phyloP scores from a whole-genome alignment of 2,888 invertebrate species.

The Danaus chrysippus region DNA sequence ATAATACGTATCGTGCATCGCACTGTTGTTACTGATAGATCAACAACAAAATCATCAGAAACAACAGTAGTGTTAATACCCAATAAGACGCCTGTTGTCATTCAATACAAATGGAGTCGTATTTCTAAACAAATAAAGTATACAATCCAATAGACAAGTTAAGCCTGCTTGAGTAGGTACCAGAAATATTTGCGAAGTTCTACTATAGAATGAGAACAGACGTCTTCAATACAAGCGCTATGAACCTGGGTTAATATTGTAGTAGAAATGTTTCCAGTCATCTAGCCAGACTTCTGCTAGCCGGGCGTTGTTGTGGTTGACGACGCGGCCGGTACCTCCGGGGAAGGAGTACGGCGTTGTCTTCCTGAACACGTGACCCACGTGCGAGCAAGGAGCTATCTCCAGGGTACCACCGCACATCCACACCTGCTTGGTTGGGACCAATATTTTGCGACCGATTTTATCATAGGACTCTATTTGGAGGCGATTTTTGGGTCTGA shows the following conservation, averaged over 20 bases:
- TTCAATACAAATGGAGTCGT: neutral
- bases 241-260: conserved; percentile 97
- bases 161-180: no score
- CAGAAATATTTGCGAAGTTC: no score
- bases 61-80: conserved; percentile 17
- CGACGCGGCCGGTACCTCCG: conserved; percentile 96
- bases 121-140: no score
- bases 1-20: conserved; percentile 13
- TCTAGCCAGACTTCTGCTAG: conserved; percentile 99
- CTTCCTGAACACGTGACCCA: conserved; percentile 98
- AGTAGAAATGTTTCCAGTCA: conserved; percentile 99
- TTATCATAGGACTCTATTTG: no score
- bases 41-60: neutral
- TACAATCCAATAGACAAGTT: no score
- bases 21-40: conserved; percentile 10
- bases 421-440: conserved; percentile 86
- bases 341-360: conserved; percentile 99
- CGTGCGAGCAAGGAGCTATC: conserved; percentile 96
- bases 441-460: conserved; percentile 1
- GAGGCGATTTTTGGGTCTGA: no score
- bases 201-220: conserved; percentile 12
- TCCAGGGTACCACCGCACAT: conserved; percentile 97
- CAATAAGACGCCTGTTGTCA: conserved; percentile 19
- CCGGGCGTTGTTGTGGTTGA: conserved; percentile 99
- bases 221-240: conserved; percentile 24